Evolutionary conservation across 1,140 invertebrate genomes (phyloP).

Genomic region (Neodiprion virginianus): DNA sequence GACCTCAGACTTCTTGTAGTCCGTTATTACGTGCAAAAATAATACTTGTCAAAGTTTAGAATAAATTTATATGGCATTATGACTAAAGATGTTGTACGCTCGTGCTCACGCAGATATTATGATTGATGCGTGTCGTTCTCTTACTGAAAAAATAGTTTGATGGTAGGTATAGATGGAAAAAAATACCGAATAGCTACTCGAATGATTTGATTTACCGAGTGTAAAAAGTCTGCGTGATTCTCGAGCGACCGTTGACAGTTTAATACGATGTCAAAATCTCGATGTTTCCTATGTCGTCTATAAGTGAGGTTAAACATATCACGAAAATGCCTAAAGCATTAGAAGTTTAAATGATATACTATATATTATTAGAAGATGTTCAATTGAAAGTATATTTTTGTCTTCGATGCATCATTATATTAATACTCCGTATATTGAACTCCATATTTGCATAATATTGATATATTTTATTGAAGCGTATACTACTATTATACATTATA

Average conservation of each 20-base stretch:
- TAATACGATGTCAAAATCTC: background rate
- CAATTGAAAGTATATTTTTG: constrained; percentile 54
- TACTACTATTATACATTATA: background rate
- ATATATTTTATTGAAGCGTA: constrained; percentile 6
- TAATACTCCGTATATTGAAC: constrained; percentile 4
- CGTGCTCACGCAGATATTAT: background rate
- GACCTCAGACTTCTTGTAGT: too few relatives aligned
- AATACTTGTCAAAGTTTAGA: background rate
- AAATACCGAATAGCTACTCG: background rate
- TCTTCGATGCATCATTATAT: constrained; percentile 41
- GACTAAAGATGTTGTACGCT: background rate
- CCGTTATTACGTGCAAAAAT: background rate
- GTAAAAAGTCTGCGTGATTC: background rate
- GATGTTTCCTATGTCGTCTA: constrained; percentile 17
- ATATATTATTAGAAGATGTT: constrained; percentile 41
- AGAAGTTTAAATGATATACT: constrained; percentile 36
- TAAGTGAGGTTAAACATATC: constrained; percentile 40
- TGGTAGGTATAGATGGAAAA: background rate
- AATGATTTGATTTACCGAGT: background rate
- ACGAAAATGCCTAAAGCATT: constrained; percentile 47
- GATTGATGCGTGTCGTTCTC: background rate
- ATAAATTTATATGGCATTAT: background rate
- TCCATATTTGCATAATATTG: constrained; percentile 7
- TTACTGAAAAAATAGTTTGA: too few relatives aligned
- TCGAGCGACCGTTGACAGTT: background rate